Conservation (phyloP, 2,888 invertebrate genomes). For the Arctia plantaginis region DNA sequence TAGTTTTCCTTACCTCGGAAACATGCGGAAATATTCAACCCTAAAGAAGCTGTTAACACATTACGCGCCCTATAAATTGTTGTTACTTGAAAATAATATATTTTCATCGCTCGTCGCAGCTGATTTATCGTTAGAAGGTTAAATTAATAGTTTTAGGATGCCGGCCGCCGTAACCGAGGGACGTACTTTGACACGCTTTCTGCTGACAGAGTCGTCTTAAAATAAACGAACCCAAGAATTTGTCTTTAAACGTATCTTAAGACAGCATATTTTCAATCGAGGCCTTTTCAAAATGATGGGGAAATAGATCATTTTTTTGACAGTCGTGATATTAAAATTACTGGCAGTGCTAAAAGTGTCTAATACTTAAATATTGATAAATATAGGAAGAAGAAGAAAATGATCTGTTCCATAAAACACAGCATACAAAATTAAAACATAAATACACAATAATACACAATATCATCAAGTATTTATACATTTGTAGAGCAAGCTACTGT, state of each 20-base stretch:
- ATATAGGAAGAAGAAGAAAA: too few species aligned
- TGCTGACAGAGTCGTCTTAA: slow-evolving; percentile 57
- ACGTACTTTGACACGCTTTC: slow-evolving; percentile 51
- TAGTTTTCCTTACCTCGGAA: background rate
- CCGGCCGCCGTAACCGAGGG: slow-evolving; percentile 52
- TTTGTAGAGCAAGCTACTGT: background rate
- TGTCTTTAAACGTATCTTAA: slow-evolving; percentile 35
- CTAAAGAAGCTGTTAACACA: slow-evolving; percentile 63
- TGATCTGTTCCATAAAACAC: too few species aligned
- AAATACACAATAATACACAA: too few species aligned
- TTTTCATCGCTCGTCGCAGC: slow-evolving; percentile 65
- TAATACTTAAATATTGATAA: background rate
- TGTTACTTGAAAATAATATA: slow-evolving; percentile 68
- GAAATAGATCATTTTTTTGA: background rate
- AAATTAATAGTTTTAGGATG: slow-evolving; percentile 77
- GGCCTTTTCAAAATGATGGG: background rate
- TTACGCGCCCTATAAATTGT: slow-evolving; percentile 67
- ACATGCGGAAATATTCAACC: slow-evolving; percentile 33
- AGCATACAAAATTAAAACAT: too few species aligned
- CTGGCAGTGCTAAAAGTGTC: background rate
- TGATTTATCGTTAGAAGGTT: slow-evolving; percentile 68
- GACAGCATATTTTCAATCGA: slow-evolving; percentile 5
- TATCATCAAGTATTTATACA: background rate
- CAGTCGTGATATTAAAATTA: background rate
- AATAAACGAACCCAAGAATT: slow-evolving; percentile 58